Base-by-base conservation (phyloP, 2,888 invertebrate species). In the Ellobium chinense region DNA sequence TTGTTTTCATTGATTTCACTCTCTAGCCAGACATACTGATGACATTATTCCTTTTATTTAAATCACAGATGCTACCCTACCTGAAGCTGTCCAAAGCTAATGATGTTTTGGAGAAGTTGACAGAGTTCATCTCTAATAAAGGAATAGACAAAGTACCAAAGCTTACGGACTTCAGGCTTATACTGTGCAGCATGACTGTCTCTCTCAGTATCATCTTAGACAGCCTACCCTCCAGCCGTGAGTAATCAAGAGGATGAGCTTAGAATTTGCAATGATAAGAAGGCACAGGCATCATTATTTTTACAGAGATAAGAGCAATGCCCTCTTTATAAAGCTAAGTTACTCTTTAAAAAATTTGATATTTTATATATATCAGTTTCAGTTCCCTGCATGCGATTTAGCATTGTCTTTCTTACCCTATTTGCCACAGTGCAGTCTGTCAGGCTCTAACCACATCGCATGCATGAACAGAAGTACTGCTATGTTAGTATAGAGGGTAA, bases 91-190 rank as follows among this genome's bases (percentile, higher is more conserved):
- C 37, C 18, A 46, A 39, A 29, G 62, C 63, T 5, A 63, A 63
- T 46, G 31, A n/a, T 21, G 62, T 74, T 21, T 24, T 74, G 63
- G 63, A 63, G 37, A 74, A 74, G 37, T n/a, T 72, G 60, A 18
- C 24, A 36, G 36, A 72, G 56, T 72, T n/a, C 36, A 72, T 2
- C 1, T 36, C 36, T 24, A 1, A 21, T 27, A 27, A 72, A 7
- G 37, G 27, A 14, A 60, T 58, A 24, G 31, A 29, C 0, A n/a
- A 27, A 1, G 34, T n/a, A n/a, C n/a, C n/a, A n/a, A n/a, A 0
- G 34, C 2, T 60, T 1, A 31, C 58, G 1, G 60, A 60, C 27
- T 0, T 60, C 24, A 54, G 24, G 60, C 36, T 72, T 31, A 36
- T 72, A 24, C 2, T 72, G 34, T 36, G 21, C 37, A 24, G 58